Percentiles rank a stretch among this genome's conserved stretches.
phyloP scores from a whole-genome alignment of 2,113 vertebrate species.

The human region GRCh38 chr4:168478501-168479000 shows the following conservation, averaged over 20 bases:
- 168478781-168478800: neutral
- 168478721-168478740: neutral
- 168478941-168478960: neutral
- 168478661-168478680: neutral
- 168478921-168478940: neutral
- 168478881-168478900: neutral
- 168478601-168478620: neutral
- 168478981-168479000: neutral
- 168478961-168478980: neutral
- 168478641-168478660: neutral
- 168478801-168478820: neutral
- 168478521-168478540: too few species aligned
- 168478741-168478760: neutral
- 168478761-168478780: neutral
- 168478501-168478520: too few species aligned
- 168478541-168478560: neutral
- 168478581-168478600: neutral
- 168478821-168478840: neutral
- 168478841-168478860: neutral
- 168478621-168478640: neutral
- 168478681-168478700: neutral
- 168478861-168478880: neutral
- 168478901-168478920: neutral
- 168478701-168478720: neutral
- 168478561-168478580: neutral